Evolutionary conservation across 2,113 vertebrate species (phyloP).

Genomic region (Sinocyclocheilus anophthalmus): DNA sequence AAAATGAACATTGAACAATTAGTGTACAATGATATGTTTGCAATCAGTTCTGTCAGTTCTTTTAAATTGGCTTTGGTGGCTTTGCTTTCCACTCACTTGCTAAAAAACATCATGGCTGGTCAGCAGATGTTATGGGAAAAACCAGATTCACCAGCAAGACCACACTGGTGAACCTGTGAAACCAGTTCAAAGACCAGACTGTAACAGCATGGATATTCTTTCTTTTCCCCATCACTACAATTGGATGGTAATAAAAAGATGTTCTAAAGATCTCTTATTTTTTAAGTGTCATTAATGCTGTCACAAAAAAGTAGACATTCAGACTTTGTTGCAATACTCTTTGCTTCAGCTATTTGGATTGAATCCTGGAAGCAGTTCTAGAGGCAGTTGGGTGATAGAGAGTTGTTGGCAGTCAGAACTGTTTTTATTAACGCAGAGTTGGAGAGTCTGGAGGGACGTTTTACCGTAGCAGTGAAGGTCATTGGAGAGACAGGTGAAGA

Average conservation of each 20-base stretch:
- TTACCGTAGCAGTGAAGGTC: conserved; percentile 46
- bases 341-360: neutral
- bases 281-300: neutral
- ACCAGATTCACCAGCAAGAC: neutral
- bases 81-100: neutral
- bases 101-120: neutral
- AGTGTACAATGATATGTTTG: neutral
- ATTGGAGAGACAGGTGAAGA: conserved; percentile 32
- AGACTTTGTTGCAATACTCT: neutral
- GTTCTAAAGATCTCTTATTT: neutral
- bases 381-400: neutral
- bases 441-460: conserved; percentile 3
- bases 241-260: neutral
- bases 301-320: neutral
- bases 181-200: neutral
- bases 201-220: neutral
- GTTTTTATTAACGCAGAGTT: conserved; percentile 45
- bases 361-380: neutral
- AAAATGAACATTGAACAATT: neutral
- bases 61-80: neutral
- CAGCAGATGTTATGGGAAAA: neutral
- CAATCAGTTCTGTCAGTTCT: neutral
- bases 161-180: neutral
- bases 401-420: neutral
- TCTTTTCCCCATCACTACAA: neutral